These are phyloP conservation scores for Amphiura filiformis DNA, from an alignment of 35 echinoderm and acorn worm genomes.

Conservation along the genomic window DNA sequence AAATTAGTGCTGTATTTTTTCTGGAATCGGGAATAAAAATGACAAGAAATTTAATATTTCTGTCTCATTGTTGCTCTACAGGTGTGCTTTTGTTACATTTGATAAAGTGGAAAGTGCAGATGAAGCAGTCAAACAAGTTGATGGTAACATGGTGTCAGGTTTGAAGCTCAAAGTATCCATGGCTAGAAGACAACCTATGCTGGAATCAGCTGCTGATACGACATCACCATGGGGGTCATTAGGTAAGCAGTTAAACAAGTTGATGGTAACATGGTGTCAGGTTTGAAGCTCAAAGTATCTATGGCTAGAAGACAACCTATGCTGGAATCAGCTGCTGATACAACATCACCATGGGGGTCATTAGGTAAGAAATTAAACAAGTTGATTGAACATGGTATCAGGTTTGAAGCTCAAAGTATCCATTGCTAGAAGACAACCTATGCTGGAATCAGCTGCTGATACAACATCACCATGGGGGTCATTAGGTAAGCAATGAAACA, in stretches of 20 bases:
- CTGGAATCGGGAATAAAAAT: too few relatives aligned
- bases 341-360: slow-evolving; percentile 30
- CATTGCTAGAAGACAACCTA: slow-evolving; percentile 56
- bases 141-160: slow-evolving; percentile 14
- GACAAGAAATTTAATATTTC: too few relatives aligned
- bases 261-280: slow-evolving; percentile 28
- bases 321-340: slow-evolving; percentile 14
- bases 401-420: slow-evolving; percentile 25
- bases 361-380: slow-evolving; percentile 20
- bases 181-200: slow-evolving; percentile 43
- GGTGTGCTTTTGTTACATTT: slow-evolving; percentile 73
- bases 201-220: slow-evolving; percentile 23
- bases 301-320: slow-evolving; percentile 33
- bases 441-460: slow-evolving; percentile 28
- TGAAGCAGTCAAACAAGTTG: slow-evolving; percentile 39
- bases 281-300: slow-evolving; percentile 21
- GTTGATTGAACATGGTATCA: slow-evolving; percentile 36
- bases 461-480: slow-evolving; percentile 13
- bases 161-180: slow-evolving; percentile 36
- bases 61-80: slow-evolving; percentile 1
- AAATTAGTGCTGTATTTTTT: too few relatives aligned
- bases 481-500: slow-evolving; percentile 31
- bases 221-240: slow-evolving; percentile 8
- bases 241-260: slow-evolving; percentile 29
- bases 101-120: slow-evolving; percentile 44